Evolutionary conservation across 53 echinoderm and acorn worm species (phyloP), one percentile per base, ranked within the genome.

Genomic region (Temnopleurus reevesii): DNA sequence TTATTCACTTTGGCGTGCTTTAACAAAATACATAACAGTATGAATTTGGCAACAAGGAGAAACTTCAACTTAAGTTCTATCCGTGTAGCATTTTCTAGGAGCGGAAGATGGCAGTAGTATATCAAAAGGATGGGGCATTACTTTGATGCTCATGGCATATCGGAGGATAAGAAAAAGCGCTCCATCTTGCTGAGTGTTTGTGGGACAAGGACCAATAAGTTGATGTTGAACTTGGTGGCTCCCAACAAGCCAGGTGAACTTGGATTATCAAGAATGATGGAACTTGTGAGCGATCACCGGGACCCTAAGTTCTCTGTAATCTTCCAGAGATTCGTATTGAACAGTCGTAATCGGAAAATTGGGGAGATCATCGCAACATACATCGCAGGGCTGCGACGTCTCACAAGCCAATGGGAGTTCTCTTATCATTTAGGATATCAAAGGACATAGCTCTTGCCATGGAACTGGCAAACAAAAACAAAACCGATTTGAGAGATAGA

Each of bases 221-320:
- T 83, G 0, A 57, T 83, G 38, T 57, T 38, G 8, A 83, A 58
- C 51, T 43, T 91, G n/a, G 33, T 47, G 1, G 46, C 90, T 15
- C 91, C 91, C 4, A 24, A 13, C 13, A 94, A 86, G 38, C 92
- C 90, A 15, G 89, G 83, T 17, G 88, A 92, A 8, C 12, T 45
- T 77, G 64, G 54, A 2, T n/a, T n/a, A n/a, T n/a, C n/a, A n/a
- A n/a, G n/a, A n/a, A 91, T 76, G 24, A 1, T 34, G 0, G 87
- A 85, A 56, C 76, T 85, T 0, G 23, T 92, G 10, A 81, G 46
- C 26, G 64, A 94, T 19, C 87, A 94, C 47, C 86, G 56, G 31
- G 87, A 86, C 4, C 89, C 83, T 19, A 83, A 83, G 83, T 80
- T 80, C 24, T 55, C 55, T 8, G 41, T 53, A 23, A 89, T 89